Evolutionary conservation across 2,888 invertebrate genomes (phyloP).

Genomic region (Spilosoma lubricipeda): DNA sequence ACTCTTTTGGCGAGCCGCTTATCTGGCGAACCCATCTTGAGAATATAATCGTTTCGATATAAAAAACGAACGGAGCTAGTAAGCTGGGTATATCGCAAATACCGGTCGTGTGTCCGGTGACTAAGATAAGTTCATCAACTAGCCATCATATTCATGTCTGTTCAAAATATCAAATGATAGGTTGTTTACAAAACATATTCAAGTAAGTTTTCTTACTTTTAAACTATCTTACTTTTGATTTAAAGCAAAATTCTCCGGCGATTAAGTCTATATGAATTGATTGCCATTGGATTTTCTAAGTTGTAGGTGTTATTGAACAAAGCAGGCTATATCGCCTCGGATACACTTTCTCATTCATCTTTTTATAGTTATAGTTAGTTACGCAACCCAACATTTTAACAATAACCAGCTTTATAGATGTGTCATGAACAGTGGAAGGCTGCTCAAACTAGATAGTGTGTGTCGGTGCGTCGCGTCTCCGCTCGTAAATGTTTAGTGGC

Average conservation of each 20-base stretch:
- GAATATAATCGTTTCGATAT: not conserved
- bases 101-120: too few relatives aligned
- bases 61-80: not conserved
- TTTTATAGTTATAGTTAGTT: too few relatives aligned
- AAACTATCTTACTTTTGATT: too few relatives aligned
- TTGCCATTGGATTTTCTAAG: too few relatives aligned
- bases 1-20: too few relatives aligned
- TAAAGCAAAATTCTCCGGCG: not conserved
- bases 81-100: not conserved
- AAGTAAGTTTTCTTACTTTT: too few relatives aligned
- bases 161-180: too few relatives aligned
- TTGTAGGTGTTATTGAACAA: not conserved
- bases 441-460: not conserved
- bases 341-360: not conserved
- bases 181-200: not conserved
- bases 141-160: too few relatives aligned
- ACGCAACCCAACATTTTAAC: not conserved
- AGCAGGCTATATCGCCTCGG: not conserved
- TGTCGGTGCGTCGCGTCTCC: too few relatives aligned
- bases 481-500: conserved; percentile 14
- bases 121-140: too few relatives aligned
- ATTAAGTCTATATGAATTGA: too few relatives aligned
- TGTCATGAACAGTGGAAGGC: not conserved
- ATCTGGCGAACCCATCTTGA: not conserved
- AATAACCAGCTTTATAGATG: not conserved